Percentiles rank a stretch among this genome's conserved stretches.
Conservation (phyloP, 2,797 vertebrate species). For the Sebastes hubbsi region DNA sequence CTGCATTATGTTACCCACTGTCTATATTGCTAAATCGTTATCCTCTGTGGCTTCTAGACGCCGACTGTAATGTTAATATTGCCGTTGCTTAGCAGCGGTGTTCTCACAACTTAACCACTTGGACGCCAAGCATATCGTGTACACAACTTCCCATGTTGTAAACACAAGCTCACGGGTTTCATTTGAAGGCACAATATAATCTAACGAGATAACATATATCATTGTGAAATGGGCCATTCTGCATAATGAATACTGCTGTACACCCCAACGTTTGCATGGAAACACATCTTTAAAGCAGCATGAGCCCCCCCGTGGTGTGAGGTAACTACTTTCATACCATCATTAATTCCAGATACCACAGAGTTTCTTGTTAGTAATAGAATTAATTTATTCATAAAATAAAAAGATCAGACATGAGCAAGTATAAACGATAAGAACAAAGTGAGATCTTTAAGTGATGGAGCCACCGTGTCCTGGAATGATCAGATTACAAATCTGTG, state of each 20-base stretch:
- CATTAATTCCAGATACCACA: neutral
- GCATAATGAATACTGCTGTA: neutral
- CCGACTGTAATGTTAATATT: no score
- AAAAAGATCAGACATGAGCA: constrained; percentile 32
- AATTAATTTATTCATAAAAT: constrained; percentile 53
- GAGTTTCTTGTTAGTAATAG: neutral
- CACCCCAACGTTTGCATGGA: neutral
- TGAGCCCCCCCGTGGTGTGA: neutral
- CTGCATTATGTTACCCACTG: no score
- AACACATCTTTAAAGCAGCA: neutral
- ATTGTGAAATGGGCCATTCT: no score
- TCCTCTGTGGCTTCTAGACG: no score
- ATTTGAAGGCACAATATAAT: no score
- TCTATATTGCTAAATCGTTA: no score
- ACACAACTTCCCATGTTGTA: no score
- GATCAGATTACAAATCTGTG: constrained; percentile 26
- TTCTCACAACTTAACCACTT: no score
- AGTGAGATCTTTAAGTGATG: constrained; percentile 3
- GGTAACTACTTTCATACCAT: neutral
- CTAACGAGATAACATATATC: no score
- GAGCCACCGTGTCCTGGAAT: constrained; percentile 60
- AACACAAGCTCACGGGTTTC: no score
- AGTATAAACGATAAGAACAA: constrained; percentile 13
- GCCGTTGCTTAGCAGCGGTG: no score
- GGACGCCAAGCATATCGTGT: no score